Percentiles rank a stretch among this genome's conserved stretches.
These are phyloP conservation scores for Bombus polaris DNA, from an alignment of 1,140 invertebrate genomes.

Conservation along the genomic window DNA sequence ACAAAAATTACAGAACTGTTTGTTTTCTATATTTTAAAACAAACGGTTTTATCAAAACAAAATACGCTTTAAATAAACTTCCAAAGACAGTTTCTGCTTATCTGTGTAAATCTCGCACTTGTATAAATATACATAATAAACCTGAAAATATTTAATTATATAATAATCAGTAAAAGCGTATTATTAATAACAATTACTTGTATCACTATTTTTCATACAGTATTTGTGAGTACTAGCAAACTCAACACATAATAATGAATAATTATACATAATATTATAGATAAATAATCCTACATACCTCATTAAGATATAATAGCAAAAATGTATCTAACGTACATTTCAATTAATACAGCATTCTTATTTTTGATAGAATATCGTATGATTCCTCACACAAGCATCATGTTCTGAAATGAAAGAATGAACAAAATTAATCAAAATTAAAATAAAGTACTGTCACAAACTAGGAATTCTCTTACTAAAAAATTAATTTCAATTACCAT, in stretches of 20 bases:
- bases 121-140: conserved; percentile 1
- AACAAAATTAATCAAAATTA: not conserved
- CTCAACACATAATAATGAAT: not conserved
- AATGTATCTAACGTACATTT: not conserved
- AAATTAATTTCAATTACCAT: conserved; percentile 4
- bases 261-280: not conserved
- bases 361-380: not conserved
- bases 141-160: not conserved
- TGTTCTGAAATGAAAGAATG: not conserved
- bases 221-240: not conserved
- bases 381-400: not conserved
- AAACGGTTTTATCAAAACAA: conserved; percentile 6
- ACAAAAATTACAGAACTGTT: not conserved
- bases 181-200: not conserved
- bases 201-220: not conserved
- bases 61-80: conserved; percentile 18
- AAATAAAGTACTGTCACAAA: not conserved
- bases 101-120: not conserved
- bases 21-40: not conserved
- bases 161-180: no score
- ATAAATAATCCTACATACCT: conserved; percentile 10
- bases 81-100: not conserved
- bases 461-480: not conserved
- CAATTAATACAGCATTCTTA: not conserved
- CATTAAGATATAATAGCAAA: conserved; percentile 2